A percentile compares a stretch with the other conserved stretches of the same genome.
Evolutionary conservation across 2,797 vertebrate genomes (phyloP).

Genomic region (Melanotaenia pygmaea): DNA sequence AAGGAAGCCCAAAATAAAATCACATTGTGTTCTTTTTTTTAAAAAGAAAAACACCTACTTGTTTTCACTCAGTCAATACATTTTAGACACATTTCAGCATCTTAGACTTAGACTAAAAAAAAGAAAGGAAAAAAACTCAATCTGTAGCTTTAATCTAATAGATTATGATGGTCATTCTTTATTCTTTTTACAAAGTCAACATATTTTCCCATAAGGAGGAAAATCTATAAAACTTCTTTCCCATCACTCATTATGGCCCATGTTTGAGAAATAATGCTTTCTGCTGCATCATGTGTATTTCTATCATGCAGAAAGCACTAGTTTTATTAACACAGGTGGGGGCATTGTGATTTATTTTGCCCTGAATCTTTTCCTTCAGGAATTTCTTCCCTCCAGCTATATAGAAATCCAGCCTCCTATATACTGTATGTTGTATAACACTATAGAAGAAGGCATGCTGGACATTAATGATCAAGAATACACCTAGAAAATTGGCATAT

Average conservation of each 20-base stretch:
- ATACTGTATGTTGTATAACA: neutral
- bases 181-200: neutral
- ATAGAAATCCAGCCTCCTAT: neutral
- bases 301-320: neutral
- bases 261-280: neutral
- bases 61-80: neutral
- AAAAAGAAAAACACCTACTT: neutral
- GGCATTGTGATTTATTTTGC: constrained; percentile 3
- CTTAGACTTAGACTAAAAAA: neutral
- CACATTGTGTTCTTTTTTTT: neutral
- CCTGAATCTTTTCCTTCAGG: neutral
- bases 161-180: neutral
- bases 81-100: neutral
- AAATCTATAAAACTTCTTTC: constrained; percentile 4
- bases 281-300: neutral
- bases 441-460: neutral
- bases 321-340: neutral
- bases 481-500: neutral
- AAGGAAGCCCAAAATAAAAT: neutral
- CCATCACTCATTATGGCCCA: neutral
- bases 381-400: constrained; percentile 11
- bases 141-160: neutral
- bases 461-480: neutral
- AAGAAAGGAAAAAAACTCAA: neutral
- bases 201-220: neutral